Conservation (phyloP, 2,113 vertebrate species). For the Cochlearius cochlearius region DNA sequence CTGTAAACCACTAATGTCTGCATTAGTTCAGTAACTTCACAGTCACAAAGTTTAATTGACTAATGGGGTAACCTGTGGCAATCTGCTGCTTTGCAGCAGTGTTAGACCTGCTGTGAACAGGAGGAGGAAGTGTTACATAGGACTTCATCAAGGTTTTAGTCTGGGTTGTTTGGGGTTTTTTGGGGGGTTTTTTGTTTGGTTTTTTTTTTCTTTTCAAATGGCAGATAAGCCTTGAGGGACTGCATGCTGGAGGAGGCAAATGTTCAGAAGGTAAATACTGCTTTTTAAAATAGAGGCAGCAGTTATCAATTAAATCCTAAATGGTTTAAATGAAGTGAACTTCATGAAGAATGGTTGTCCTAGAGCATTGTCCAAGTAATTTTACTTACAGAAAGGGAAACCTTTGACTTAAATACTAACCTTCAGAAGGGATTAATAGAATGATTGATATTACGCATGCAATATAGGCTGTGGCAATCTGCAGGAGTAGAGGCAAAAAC, state of each 20-base stretch:
- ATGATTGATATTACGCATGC: not conserved
- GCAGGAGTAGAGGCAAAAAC: not conserved
- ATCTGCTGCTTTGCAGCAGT: not conserved
- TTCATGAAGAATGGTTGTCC: not conserved
- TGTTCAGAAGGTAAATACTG: not conserved
- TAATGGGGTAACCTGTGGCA: slow-evolving; percentile 44
- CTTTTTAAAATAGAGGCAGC: not conserved
- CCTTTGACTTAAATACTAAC: not conserved
- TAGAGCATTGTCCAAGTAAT: not conserved
- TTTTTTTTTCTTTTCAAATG: not conserved
- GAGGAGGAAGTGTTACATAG: not conserved
- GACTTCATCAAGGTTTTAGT: not conserved
- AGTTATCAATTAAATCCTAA: not conserved
- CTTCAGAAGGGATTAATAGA: not conserved
- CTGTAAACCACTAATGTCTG: slow-evolving; percentile 50
- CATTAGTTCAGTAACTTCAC: slow-evolving; percentile 17
- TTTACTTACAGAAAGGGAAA: not conserved
- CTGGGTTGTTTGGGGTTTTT: not conserved
- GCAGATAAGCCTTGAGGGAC: not conserved
- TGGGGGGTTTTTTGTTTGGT: no score
- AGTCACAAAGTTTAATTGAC: slow-evolving; percentile 17
- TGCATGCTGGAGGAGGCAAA: not conserved
- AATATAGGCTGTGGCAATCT: not conserved
- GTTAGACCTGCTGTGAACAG: not conserved
- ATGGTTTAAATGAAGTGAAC: not conserved